These are phyloP conservation scores for Maniola jurtina DNA, from an alignment of 1,140 invertebrate genomes.

Conservation along the genomic window DNA sequence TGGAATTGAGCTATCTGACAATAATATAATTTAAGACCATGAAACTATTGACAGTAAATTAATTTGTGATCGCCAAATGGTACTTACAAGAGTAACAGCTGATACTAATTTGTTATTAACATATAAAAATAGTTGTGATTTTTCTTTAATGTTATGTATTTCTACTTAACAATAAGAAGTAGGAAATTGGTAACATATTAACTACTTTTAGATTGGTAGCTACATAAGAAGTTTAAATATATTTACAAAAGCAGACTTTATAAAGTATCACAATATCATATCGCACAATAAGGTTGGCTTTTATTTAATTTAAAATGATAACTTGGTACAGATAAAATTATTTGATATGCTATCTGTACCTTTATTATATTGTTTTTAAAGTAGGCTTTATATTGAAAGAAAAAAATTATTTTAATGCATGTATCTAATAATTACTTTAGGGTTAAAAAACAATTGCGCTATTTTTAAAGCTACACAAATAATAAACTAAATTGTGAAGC, in stretches of 20 bases:
- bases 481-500: no score
- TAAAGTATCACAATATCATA: constrained; percentile 36
- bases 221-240: constrained; percentile 2
- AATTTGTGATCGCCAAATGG: no score
- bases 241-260: constrained; percentile 37
- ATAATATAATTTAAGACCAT: no score
- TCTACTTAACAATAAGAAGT: not conserved
- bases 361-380: no score
- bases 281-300: constrained; percentile 23
- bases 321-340: not conserved
- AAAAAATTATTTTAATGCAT: no score
- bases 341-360: constrained; percentile 8
- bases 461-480: no score
- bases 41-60: no score
- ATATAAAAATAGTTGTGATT: not conserved
- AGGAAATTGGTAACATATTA: not conserved
- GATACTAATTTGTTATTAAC: not conserved
- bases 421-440: no score
- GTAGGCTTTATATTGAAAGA: no score
- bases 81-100: no score
- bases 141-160: not conserved
- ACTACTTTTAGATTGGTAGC: not conserved
- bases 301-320: constrained; percentile 2
- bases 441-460: no score
- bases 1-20: no score